Base-by-base conservation (phyloP, 2,113 vertebrate species). In the Apteryx owenii region DNA sequence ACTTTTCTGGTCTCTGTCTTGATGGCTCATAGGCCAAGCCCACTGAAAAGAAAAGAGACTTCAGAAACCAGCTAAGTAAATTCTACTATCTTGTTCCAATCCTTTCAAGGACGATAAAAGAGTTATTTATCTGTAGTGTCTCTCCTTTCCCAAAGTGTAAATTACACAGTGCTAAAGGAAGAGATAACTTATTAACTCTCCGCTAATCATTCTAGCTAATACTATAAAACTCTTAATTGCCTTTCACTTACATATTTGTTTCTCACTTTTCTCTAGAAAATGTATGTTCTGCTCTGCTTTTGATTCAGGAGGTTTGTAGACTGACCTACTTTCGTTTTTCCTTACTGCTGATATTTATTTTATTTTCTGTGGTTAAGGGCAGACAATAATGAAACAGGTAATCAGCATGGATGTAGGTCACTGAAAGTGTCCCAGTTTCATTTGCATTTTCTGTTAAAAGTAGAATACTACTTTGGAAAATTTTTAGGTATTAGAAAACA, bases 331-430 rank as follows among this genome's bases (percentile, higher is more conserved):
- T 98, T 94, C 66, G 83, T 91, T 95, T 97, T 96, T 92, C 38
- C 72, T 90, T 97, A 91, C 62, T 96, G 84, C 86, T 97, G 93
- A 95, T 66, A 82, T 66, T 46, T 96, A 95, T 93, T 97, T 97
- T 96, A 86, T 97, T 98, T 97, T 93, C 84, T 88, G 97, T 97
- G 92, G 86, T 96, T 97, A 96, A 95, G 65, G 85, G 46, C 69
- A 97, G 89, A 97, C 88, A 97, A 85, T 96, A 96, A 96, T 91
- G 92, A 96, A 98, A 97, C 85, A 95, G 88, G 90, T 97, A 97
- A 97, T 98, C 89, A 97, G 79, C 69, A 97, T 83, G 93, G 80
- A 97, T 97, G 64, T 97, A 98, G 96, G 97, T 97, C 96, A 96
- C n/a, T 65, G 80, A 93, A 97, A 90, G 53, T 22, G 65, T 88